phyloP scores from a whole-genome alignment of 1,140 invertebrate genomes.

The Myzus persicae region DNA sequence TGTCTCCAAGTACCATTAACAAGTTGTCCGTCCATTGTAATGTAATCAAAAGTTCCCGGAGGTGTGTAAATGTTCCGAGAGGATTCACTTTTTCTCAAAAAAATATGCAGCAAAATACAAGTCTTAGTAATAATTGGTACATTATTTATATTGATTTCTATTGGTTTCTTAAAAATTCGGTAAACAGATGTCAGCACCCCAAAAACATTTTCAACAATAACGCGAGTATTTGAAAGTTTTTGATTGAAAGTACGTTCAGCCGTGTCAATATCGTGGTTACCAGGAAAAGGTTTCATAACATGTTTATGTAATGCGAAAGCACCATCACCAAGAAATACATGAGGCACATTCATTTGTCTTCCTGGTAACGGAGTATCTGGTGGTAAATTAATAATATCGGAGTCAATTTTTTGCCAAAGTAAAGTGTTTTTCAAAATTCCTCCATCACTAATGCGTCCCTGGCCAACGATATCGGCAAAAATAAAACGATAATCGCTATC shows the following conservation, averaged over 20 bases:
- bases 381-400: conserved; percentile 27
- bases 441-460: conserved; percentile 64
- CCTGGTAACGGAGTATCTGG: conserved; percentile 19
- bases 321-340: conserved; percentile 66
- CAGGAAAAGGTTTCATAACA: conserved; percentile 67
- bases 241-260: conserved; percentile 65
- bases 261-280: conserved; percentile 65
- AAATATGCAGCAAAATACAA: no score
- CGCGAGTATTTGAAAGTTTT: conserved; percentile 47
- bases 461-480: conserved; percentile 59
- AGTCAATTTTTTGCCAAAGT: conserved; percentile 61
- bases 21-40: no score
- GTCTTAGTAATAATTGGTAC: conserved; percentile 21
- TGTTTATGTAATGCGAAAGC: conserved; percentile 66
- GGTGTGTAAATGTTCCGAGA: no score
- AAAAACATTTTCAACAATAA: conserved; percentile 46
- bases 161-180: conserved; percentile 56
- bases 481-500: conserved; percentile 61
- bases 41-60: no score
- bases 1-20: no score
- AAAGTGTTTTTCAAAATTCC: conserved; percentile 63
- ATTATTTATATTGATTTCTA: conserved; percentile 62
- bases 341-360: conserved; percentile 39
- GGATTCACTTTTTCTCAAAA: no score
- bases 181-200: conserved; percentile 28